Conservation (phyloP, 2,888 invertebrate species). For the Petrophora chlorosata region DNA sequence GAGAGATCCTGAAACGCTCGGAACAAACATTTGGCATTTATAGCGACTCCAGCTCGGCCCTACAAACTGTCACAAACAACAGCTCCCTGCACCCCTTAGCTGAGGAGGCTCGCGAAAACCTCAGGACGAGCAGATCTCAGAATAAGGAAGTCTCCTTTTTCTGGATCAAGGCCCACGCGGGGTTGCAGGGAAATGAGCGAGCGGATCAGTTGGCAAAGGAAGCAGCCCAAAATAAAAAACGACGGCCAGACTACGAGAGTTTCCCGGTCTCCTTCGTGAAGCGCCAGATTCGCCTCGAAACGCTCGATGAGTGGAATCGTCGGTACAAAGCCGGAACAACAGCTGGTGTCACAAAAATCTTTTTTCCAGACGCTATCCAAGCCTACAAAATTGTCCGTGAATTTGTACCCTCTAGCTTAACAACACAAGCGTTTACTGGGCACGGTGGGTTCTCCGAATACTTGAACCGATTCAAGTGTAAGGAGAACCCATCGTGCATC, state of each 20-base stretch:
- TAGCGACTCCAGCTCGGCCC: slow-evolving; percentile 23
- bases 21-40: slow-evolving; percentile 1
- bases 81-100: slow-evolving; percentile 20
- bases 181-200: no score
- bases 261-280: slow-evolving; percentile 26
- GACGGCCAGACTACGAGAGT: not conserved
- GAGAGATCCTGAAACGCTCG: not conserved
- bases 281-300: slow-evolving; percentile 11
- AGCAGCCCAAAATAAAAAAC: not conserved
- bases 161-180: no score
- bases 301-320: slow-evolving; percentile 16
- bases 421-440: slow-evolving; percentile 17
- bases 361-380: slow-evolving; percentile 19
- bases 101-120: no score
- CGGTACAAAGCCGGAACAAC: slow-evolving; percentile 11
- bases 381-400: slow-evolving; percentile 1
- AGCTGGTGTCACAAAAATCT: slow-evolving; percentile 15
- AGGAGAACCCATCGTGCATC: no score
- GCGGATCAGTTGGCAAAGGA: no score
- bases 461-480: no score
- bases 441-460: no score
- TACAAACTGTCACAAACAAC: slow-evolving; percentile 6
- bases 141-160: slow-evolving; percentile 5
- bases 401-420: not conserved
- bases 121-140: no score